phyloP scores from a whole-genome alignment of 2,797 vertebrate species.

The Pyrocephalus nanus region DNA sequence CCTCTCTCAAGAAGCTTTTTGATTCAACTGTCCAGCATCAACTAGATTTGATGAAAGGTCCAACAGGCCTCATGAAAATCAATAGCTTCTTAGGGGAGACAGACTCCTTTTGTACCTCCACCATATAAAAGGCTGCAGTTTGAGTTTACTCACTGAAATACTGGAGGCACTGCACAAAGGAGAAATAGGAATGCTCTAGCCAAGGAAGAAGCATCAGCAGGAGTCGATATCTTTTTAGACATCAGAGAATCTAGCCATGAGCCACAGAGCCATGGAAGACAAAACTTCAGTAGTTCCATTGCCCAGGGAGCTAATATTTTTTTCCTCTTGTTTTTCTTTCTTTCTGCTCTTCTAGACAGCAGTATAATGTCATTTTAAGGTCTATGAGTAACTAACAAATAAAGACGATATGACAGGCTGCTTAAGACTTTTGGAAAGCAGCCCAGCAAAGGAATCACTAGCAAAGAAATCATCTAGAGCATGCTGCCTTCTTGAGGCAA shows the following conservation, averaged over 20 bases:
- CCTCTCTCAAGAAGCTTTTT: not conserved
- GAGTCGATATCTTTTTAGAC: not conserved
- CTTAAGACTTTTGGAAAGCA: not conserved
- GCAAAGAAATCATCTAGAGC: not conserved
- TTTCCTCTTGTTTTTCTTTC: not conserved
- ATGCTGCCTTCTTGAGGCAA: not conserved
- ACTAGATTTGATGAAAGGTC: not conserved
- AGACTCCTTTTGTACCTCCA: not conserved
- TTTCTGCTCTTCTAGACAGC: not conserved
- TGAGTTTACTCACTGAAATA: not conserved
- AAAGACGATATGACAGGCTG: not conserved
- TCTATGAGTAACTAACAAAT: not conserved
- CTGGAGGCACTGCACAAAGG: not conserved
- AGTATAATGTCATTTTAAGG: not conserved
- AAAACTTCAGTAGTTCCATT: not conserved
- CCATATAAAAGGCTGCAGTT: not conserved
- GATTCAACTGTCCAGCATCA: not conserved
- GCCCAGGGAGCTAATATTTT: not conserved
- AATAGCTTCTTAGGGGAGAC: not conserved
- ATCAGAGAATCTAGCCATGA: not conserved
- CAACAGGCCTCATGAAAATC: not conserved
- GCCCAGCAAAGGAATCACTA: not conserved
- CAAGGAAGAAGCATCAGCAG: not conserved
- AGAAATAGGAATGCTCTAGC: not conserved
- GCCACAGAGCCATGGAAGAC: not conserved